Base-by-base conservation (phyloP, 1,140 invertebrate genomes). In the Ephestia elutella region DNA sequence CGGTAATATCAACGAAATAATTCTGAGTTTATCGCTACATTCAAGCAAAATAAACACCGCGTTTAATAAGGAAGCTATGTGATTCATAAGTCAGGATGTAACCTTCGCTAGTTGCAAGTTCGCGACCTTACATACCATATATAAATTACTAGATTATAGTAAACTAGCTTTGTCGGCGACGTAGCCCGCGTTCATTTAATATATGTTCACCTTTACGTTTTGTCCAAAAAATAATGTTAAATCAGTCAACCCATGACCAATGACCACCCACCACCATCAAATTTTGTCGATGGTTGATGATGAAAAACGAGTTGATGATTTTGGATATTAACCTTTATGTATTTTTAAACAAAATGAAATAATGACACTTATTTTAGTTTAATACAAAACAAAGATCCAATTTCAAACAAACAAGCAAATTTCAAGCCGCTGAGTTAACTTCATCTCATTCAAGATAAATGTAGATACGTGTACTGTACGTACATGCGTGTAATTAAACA, bases 1-100 rank as follows among this genome's bases (percentile, higher is more conserved):
- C n/a, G n/a, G n/a, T n/a, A n/a, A n/a, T n/a, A n/a, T n/a, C n/a
- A n/a, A n/a, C n/a, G n/a, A n/a, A n/a, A n/a, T n/a, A n/a, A n/a
- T n/a, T n/a, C n/a, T n/a, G 21, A 25, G 21, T 25, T 25, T 25
- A 25, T 25, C 2, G 2, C 2, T 25, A 25, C 2, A 25, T 25
- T 25, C 21, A 25, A 25, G 21, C 21, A 25, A 25, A 25, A 25
- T 25, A 25, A 44, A 44, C 50, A 5, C 13, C 0, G 9, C 28
- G 49, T 49, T 28, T 51, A 48, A 44, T 51, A 62, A 73, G 71
- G 67, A 70, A 70, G 56, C 65, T 21, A 53, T 57, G 56, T 71
- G 68, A 71, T 54, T 70, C 64, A 63, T 53, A 25, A 63, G 59
- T 25, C 67, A 68, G 68, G 71, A 75, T 73, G 58, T 71, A 67